Conservation (phyloP, 1,140 invertebrate genomes). For the Drosophila erecta region DNA sequence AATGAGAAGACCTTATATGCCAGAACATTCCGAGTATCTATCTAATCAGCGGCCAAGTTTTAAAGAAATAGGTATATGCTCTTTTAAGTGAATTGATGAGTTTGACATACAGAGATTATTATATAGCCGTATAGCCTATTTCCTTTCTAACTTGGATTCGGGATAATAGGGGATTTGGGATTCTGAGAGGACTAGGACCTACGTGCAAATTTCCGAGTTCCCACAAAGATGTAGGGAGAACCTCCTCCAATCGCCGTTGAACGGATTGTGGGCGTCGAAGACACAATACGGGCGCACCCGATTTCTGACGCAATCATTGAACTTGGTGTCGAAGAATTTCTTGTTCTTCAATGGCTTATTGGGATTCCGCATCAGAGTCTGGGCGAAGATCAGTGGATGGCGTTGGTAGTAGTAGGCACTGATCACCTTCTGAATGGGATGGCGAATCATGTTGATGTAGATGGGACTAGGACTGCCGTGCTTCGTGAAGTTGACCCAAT, state of each 20-base stretch:
- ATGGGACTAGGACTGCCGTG: constrained; percentile 92
- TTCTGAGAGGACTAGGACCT: constrained; percentile 41
- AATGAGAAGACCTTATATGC: constrained; percentile 10
- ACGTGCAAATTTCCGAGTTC: constrained; percentile 86
- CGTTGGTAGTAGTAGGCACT: constrained; percentile 94
- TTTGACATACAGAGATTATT: too few relatives aligned
- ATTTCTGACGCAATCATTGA: constrained; percentile 93
- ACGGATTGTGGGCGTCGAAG: constrained; percentile 88
- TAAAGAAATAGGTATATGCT: neutral
- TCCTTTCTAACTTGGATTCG: neutral
- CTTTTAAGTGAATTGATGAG: neutral
- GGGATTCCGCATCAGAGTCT: constrained; percentile 91
- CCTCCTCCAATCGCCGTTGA: constrained; percentile 90
- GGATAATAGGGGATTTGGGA: neutral
- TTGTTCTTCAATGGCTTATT: constrained; percentile 91
- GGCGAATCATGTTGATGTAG: constrained; percentile 94
- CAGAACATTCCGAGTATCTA: constrained; percentile 13
- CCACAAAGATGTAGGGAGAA: constrained; percentile 95
- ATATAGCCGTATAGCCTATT: neutral
- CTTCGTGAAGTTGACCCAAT: constrained; percentile 87
- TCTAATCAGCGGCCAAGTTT: constrained; percentile 2
- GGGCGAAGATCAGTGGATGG: constrained; percentile 86
- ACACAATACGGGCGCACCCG: constrained; percentile 90
- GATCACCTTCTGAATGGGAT: constrained; percentile 94
- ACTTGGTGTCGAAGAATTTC: constrained; percentile 94